These are phyloP conservation scores for Leucophenga maculata DNA, from an alignment of 2,888 invertebrate genomes.

Conservation along the genomic window DNA sequence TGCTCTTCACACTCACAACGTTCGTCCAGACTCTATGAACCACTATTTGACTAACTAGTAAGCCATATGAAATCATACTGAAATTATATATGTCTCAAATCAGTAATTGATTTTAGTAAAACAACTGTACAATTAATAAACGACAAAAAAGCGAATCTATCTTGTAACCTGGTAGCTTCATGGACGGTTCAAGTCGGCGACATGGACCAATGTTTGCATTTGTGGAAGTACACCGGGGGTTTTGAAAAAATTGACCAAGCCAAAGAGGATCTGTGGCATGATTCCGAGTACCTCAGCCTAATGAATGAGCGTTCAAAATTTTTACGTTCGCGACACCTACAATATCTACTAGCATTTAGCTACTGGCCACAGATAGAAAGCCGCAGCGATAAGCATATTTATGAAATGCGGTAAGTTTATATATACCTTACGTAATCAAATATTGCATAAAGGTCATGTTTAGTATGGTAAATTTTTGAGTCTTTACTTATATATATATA, in stretches of 20 bases:
- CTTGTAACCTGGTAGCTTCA: conserved; percentile 92
- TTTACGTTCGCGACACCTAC: conserved; percentile 89
- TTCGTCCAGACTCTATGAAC: conserved; percentile 89
- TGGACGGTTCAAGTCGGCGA: conserved; percentile 93
- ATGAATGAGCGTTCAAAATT: conserved; percentile 84
- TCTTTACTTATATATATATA: too few species aligned
- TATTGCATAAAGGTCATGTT: too few species aligned
- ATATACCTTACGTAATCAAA: too few species aligned
- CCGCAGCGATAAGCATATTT: conserved; percentile 84
- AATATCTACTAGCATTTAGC: conserved; percentile 95
- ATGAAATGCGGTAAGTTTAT: conserved; percentile 83
- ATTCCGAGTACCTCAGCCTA: conserved; percentile 80
- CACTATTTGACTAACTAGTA: conserved; percentile 93
- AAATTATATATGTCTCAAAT: background rate
- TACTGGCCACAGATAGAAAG: conserved; percentile 93
- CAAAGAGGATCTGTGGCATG: conserved; percentile 79
- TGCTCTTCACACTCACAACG: conserved; percentile 95
- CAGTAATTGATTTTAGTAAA: conserved; percentile 75
- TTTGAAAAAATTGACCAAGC: conserved; percentile 89
- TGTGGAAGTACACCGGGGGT: conserved; percentile 96
- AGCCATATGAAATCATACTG: conserved; percentile 71
- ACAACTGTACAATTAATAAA: conserved; percentile 84
- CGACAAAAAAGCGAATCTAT: conserved; percentile 81
- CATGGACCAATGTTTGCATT: conserved; percentile 96
- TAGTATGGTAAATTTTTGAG: too few species aligned